These are phyloP conservation scores for Matsumyia berberina DNA, from an alignment of 2,888 invertebrate species.

Conservation along the genomic window DNA sequence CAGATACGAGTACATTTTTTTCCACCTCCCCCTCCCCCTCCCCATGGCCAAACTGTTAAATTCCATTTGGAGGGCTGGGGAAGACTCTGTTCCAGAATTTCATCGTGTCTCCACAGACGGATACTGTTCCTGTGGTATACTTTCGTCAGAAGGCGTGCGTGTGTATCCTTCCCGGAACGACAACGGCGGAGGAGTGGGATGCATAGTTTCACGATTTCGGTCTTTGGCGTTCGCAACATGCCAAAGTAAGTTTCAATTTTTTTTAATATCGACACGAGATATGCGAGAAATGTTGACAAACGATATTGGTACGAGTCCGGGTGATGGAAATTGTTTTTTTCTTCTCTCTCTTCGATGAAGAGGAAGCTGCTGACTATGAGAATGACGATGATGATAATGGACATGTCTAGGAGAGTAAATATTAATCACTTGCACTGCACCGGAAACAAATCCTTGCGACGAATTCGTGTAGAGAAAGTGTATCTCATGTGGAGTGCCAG, in stretches of 20 bases:
- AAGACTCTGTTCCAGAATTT: constrained; percentile 33
- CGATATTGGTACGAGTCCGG: constrained; percentile 79
- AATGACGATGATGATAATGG: constrained; percentile 31
- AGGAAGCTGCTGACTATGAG: constrained; percentile 29
- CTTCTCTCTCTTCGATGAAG: neutral
- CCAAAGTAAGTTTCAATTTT: constrained; percentile 83
- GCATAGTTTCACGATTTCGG: constrained; percentile 83
- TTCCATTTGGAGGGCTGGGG: constrained; percentile 52
- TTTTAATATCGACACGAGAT: constrained; percentile 84
- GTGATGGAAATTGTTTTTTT: constrained; percentile 65
- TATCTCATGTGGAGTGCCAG: constrained; percentile 11
- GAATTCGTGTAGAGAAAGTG: constrained; percentile 47
- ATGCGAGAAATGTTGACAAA: constrained; percentile 83
- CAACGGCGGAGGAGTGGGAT: constrained; percentile 12
- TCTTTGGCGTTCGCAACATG: constrained; percentile 84
- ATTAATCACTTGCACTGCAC: constrained; percentile 51
- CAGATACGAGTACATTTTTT: constrained; percentile 29
- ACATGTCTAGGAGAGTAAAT: constrained; percentile 56
- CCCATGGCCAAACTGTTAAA: constrained; percentile 56
- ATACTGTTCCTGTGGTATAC: constrained; percentile 67
- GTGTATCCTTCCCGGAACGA: constrained; percentile 35
- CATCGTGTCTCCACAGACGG: constrained; percentile 34
- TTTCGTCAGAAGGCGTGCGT: constrained; percentile 46
- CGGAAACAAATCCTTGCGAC: constrained; percentile 28
- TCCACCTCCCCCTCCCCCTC: neutral